Base-by-base conservation (phyloP, 2,113 vertebrate species). In the Gallinago paraguaiae region DNA sequence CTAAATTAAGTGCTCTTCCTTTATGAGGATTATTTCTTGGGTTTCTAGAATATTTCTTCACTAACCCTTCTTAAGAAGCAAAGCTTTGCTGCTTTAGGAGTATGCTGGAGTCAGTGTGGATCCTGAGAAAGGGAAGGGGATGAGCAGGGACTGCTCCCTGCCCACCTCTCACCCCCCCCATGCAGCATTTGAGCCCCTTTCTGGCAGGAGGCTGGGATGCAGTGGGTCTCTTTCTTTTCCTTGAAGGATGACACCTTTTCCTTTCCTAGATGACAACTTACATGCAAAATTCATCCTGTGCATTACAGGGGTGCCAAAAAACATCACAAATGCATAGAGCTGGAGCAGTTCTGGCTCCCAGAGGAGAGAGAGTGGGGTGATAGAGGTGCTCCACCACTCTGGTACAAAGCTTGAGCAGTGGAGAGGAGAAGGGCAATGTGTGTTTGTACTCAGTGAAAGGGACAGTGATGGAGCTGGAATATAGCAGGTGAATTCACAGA, bases 1-100 rank as follows among this genome's bases (percentile, higher is more conserved):
- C 95, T 94, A 96, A 97, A 98, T 97, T 93, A 96, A 97, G 93
- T 65, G 88, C 56, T 97, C 96, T 92, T 96, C 95, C 93, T 97
- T 90, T 96, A 94, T 92, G 45, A 90, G 64, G 81, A 82, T 76
- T 89, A 65, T 95, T 97, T 97, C 77, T 97, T 93, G 92, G 88
- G 76, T 90, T 97, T 96, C 93, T 92, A 95, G 87, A 88, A 92
- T 97, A 84, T 97, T 97, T 97, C 89, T 97, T 82, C 76, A 57
- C 63, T 83, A 94, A 59, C 9, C 28, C 41, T 90, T 86, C 76
- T 77, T 23, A 88, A 95, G 46, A 15, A 63, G 48, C 25, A 64
- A 87, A 72, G 20, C 50, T 84, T 65, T 89, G 45, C 45, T 93
- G 35, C n/a, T 3, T 70, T 48, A 45, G 33, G 18, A 53, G 20